Percentiles rank a stretch among this genome's conserved stretches.
phyloP scores from a whole-genome alignment of 2,113 vertebrate genomes.

The Oriolus oriolus region DNA sequence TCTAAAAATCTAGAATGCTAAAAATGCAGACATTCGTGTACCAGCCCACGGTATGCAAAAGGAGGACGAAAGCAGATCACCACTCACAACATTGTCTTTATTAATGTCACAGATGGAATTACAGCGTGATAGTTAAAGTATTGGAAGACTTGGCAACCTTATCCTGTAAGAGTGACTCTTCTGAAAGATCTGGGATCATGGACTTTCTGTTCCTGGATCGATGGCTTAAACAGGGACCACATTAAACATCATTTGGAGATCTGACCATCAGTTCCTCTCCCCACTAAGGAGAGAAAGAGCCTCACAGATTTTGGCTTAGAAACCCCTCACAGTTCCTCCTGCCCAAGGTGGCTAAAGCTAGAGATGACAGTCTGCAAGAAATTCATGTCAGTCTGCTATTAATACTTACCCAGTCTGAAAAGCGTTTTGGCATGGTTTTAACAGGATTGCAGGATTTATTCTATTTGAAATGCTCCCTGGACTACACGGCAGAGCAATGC shows the following conservation, averaged over 20 bases:
- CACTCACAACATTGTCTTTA: neutral
- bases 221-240: neutral
- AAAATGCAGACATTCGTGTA: neutral
- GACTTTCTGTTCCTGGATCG: neutral
- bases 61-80: neutral
- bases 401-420: neutral
- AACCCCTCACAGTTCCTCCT: neutral
- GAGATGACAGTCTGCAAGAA: neutral
- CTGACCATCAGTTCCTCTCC: neutral
- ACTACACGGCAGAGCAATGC: neutral
- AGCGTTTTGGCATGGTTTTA: neutral
- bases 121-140: neutral
- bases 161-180: neutral
- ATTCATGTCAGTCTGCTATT: neutral
- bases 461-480: neutral
- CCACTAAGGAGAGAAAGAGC: neutral
- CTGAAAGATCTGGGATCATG: neutral
- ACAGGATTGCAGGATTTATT: neutral
- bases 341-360: neutral
- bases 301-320: neutral
- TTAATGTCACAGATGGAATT: conserved; percentile 12
- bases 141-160: neutral
- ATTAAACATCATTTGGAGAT: neutral
- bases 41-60: neutral
- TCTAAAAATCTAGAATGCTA: conserved; percentile 1